Evolutionary conservation across 2,113 vertebrate genomes (phyloP), one percentile per base, ranked within the genome.

Genomic region (Tyto alba): DNA sequence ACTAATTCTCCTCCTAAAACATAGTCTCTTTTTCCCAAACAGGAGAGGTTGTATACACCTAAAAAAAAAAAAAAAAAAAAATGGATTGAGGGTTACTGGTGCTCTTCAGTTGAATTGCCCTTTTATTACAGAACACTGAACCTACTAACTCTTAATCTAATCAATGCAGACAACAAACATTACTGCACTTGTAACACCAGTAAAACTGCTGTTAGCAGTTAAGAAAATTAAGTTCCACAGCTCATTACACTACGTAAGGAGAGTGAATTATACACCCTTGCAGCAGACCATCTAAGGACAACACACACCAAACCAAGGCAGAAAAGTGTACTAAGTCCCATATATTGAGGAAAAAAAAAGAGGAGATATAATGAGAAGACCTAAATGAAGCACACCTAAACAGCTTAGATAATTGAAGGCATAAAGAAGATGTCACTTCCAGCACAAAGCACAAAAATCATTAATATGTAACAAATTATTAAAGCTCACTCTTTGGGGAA

Each of bases 191-290:
- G 64, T 53, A 81, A 23, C 68, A 75, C 71, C 67, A 30, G 57
- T 45, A 68, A 50, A 69, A 43, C 60, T n/a, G 41, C 55, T 86
- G 72, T 55, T 36, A 81, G 36, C 50, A 19, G 74, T 55, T 43
- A 27, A 87, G 89, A 88, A 88, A 92, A 90, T 83, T n/a, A 85
- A 90, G 71, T 85, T 85, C 66, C 87, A 82, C 89, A 85, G 74
- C 52, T 96, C 92, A 82, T 71, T 92, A 82, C 34, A 7, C 74
- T 47, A 47, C 1, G 7, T 12, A 73, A 90, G 91, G 80, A 69
- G 67, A 79, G 81, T 57, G 75, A 95, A 62, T 88, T 76, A 92
- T 22, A 25, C 57, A 63, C 53, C 68, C 52, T 38, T 43, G 67
- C 56, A 78, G 69, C 50, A 90, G 76, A 74, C 45, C 9, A 9